Evolutionary conservation across 2,888 invertebrate species (phyloP).

Genomic region (Chaetoderma sp.): DNA sequence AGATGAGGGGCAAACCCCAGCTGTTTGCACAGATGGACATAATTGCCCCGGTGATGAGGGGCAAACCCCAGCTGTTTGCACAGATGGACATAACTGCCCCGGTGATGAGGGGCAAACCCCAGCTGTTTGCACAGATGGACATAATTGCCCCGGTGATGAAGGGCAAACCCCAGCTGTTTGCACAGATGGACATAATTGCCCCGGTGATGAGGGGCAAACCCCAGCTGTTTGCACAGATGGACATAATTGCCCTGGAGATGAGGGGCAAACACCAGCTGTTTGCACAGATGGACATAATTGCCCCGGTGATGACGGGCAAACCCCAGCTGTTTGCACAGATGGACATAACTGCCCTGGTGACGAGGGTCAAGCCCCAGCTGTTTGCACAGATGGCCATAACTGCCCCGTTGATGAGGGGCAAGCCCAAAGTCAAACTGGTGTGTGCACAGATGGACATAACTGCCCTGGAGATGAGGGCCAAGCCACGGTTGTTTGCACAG

Average conservation of each 20-base stretch:
- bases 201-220: no score
- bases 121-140: constrained; percentile 28
- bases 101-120: constrained; percentile 2
- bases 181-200: constrained; percentile 25
- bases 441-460: constrained; percentile 37
- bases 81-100: constrained; percentile 16
- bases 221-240: constrained; percentile 33
- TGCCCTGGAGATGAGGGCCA: constrained; percentile 37
- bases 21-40: not conserved
- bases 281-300: constrained; percentile 35
- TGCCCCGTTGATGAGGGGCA: constrained; percentile 31
- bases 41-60: not conserved
- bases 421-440: constrained; percentile 16
- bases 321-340: constrained; percentile 21
- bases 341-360: constrained; percentile 9
- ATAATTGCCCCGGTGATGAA: constrained; percentile 34
- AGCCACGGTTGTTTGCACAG: constrained; percentile 20
- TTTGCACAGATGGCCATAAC: constrained; percentile 20
- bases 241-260: no score
- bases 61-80: constrained; percentile 5
- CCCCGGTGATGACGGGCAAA: constrained; percentile 25
- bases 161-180: constrained; percentile 3
- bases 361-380: constrained; percentile 9
- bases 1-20: constrained; percentile 2
- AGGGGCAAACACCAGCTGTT: constrained; percentile 3